phyloP scores from a whole-genome alignment of 2,113 vertebrate genomes.

The Leptobrachium ailaonicum region DNA sequence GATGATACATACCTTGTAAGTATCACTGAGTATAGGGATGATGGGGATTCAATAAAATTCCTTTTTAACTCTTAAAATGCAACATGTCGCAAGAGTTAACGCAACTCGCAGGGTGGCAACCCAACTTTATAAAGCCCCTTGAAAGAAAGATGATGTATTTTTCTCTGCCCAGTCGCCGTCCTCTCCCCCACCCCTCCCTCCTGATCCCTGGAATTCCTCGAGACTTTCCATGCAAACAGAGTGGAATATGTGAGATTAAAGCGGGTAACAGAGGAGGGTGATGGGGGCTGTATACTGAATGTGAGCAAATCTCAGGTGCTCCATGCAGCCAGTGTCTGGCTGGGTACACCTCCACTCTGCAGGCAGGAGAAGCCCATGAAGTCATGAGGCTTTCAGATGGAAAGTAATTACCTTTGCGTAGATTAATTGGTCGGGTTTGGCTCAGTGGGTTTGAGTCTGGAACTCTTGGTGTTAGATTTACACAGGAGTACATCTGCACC shows the following conservation, averaged over 20 bases:
- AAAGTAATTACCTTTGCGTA: conserved; percentile 21
- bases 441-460: conserved; percentile 35
- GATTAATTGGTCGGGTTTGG: conserved; percentile 43
- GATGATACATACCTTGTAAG: too few relatives aligned
- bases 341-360: not conserved
- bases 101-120: too few relatives aligned
- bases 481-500: conserved; percentile 44
- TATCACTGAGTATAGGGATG: too few relatives aligned
- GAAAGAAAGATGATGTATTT: not conserved
- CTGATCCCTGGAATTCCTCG: conserved; percentile 7
- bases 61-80: too few relatives aligned
- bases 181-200: not conserved
- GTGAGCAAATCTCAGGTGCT: not conserved
- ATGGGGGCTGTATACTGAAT: not conserved
- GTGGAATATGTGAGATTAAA: conserved; percentile 1
- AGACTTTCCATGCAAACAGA: conserved; percentile 8
- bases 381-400: conserved; percentile 14
- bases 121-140: not conserved
- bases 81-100: conserved; percentile 6
- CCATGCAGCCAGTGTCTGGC: not conserved
- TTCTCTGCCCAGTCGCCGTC: not conserved
- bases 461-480: conserved; percentile 40
- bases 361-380: conserved; percentile 5
- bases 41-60: too few relatives aligned
- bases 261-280: not conserved